phyloP scores from a whole-genome alignment of 2,113 vertebrate species.

The Plotosus lineatus region DNA sequence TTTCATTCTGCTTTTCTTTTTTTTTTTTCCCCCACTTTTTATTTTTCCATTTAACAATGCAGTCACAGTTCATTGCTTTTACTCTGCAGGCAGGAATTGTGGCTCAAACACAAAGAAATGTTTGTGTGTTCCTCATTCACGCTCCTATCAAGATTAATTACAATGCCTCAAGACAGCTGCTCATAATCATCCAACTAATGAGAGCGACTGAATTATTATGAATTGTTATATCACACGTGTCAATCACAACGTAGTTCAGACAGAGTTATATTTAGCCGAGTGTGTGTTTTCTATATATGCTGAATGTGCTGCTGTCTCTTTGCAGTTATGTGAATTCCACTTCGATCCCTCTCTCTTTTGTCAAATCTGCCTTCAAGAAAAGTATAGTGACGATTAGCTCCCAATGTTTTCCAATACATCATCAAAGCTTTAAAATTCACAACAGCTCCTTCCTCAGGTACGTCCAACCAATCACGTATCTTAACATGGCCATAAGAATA shows the following conservation, averaged over 20 bases:
- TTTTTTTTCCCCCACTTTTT: neutral
- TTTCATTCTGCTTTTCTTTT: neutral
- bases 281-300: neutral
- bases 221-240: slow-evolving; percentile 1
- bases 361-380: slow-evolving; percentile 52
- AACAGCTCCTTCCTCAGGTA: slow-evolving; percentile 55
- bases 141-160: slow-evolving; percentile 8
- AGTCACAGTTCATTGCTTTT: neutral
- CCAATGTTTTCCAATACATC: slow-evolving; percentile 24
- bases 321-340: slow-evolving; percentile 53
- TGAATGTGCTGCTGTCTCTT: neutral
- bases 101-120: neutral
- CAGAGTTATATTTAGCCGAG: neutral
- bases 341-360: slow-evolving; percentile 48
- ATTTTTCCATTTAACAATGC: neutral
- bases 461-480: neutral
- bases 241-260: neutral
- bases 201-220: neutral
- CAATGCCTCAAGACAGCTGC: neutral
- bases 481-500: neutral
- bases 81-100: slow-evolving; percentile 1
- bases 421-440: slow-evolving; percentile 53
- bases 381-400: slow-evolving; percentile 50
- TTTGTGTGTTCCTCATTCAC: neutral
- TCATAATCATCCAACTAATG: slow-evolving; percentile 25